phyloP scores from a whole-genome alignment of 92 coral and sea anemone species.

The Palythoa heliodiscus region DNA sequence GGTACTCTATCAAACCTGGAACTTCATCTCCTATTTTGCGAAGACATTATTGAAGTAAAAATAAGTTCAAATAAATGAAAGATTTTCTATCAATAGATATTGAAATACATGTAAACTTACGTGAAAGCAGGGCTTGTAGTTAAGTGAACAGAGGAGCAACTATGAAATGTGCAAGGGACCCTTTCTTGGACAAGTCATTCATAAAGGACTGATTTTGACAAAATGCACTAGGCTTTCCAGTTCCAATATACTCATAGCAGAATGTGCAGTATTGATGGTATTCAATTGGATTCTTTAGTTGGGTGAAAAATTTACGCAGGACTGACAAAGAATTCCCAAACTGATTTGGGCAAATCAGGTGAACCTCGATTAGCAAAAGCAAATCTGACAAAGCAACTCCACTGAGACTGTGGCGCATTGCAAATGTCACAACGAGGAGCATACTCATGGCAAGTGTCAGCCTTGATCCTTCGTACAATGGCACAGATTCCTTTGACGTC shows the following conservation, averaged over 20 bases:
- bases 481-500: background rate
- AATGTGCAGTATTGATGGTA: slow-evolving; percentile 61
- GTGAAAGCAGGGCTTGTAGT: slow-evolving; percentile 58
- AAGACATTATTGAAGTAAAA: background rate
- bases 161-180: slow-evolving; percentile 50
- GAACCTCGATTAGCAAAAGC: slow-evolving; percentile 43
- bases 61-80: background rate
- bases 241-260: slow-evolving; percentile 63
- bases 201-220: slow-evolving; percentile 60
- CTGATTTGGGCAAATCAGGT: slow-evolving; percentile 52
- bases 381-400: slow-evolving; percentile 65
- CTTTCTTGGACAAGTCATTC: slow-evolving; percentile 48
- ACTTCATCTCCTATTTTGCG: background rate
- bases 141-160: slow-evolving; percentile 55
- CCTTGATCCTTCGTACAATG: background rate
- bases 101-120: slow-evolving; percentile 57
- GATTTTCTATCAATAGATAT: background rate
- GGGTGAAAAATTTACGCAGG: slow-evolving; percentile 46
- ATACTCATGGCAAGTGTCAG: slow-evolving; percentile 27
- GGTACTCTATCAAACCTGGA: slow-evolving; percentile 11
- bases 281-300: slow-evolving; percentile 60
- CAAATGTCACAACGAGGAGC: too few species aligned
- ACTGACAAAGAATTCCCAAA: slow-evolving; percentile 43
- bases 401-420: too few species aligned
- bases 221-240: background rate